These are phyloP conservation scores for Gracilinanus agilis DNA, from an alignment of 2,113 vertebrate genomes.

Conservation along the genomic window DNA sequence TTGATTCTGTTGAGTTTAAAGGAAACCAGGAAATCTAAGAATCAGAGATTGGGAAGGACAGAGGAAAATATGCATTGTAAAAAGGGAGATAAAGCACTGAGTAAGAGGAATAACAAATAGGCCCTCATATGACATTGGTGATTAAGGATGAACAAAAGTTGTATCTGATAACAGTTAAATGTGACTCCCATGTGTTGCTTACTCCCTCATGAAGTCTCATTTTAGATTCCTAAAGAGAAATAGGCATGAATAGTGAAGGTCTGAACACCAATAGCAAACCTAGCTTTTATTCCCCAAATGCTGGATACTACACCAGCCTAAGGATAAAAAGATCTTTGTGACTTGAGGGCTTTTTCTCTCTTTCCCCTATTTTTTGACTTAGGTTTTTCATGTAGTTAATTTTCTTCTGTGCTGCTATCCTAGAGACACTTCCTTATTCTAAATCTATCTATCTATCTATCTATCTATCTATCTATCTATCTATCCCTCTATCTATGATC, in stretches of 20 bases:
- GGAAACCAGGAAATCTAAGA: neutral
- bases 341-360: neutral
- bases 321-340: neutral
- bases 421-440: neutral
- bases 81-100: neutral
- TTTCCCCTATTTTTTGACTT: neutral
- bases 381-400: neutral
- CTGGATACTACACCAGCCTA: neutral
- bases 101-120: neutral
- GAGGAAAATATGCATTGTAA: neutral
- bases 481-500: no score
- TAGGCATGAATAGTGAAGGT: neutral
- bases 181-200: neutral
- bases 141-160: neutral
- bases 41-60: neutral
- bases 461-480: no score
- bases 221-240: neutral
- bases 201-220: neutral
- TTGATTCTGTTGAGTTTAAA: neutral
- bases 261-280: neutral
- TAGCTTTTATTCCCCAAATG: neutral
- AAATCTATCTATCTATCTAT: neutral
- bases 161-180: neutral
- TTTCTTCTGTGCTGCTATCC: neutral
- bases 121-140: neutral